Percentiles rank a stretch among this genome's conserved stretches.
These are phyloP conservation scores for Tyto alba DNA, from an alignment of 2,113 vertebrate genomes.

Conservation along the genomic window DNA sequence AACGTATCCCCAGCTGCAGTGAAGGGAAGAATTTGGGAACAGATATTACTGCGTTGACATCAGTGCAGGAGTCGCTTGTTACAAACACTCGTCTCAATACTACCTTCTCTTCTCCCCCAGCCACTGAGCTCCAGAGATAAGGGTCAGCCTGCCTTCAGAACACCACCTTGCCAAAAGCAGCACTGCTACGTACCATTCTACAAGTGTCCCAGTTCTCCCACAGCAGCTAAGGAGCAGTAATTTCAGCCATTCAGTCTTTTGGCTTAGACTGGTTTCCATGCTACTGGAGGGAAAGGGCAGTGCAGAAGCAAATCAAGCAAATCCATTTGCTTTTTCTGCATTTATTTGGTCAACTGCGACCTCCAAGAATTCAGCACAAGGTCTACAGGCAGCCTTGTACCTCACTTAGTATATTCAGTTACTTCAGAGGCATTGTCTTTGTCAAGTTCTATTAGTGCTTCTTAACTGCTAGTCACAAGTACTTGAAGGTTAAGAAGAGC, in stretches of 20 bases:
- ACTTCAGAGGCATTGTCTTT: not conserved
- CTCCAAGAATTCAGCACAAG: not conserved
- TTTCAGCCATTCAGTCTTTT: not conserved
- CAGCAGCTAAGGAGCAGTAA: not conserved
- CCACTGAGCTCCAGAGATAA: not conserved
- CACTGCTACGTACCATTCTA: not conserved
- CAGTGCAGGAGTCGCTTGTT: not conserved
- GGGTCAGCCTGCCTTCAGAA: not conserved
- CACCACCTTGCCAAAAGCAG: not conserved
- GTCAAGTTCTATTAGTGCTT: not conserved
- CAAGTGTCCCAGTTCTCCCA: not conserved
- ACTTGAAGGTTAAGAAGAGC: not conserved
- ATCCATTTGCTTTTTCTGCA: not conserved
- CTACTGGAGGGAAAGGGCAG: not conserved
- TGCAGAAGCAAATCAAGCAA: not conserved
- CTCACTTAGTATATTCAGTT: not conserved
- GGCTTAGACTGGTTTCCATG: not conserved
- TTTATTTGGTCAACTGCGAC: not conserved
- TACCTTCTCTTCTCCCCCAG: not conserved
- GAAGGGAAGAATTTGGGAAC: not conserved
- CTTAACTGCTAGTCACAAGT: not conserved
- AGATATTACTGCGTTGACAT: not conserved
- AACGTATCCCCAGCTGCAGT: slow-evolving; percentile 87
- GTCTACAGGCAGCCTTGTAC: not conserved
- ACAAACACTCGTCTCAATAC: not conserved